phyloP scores from a whole-genome alignment of 2,888 invertebrate genomes.

The Lymantria dispar region DNA sequence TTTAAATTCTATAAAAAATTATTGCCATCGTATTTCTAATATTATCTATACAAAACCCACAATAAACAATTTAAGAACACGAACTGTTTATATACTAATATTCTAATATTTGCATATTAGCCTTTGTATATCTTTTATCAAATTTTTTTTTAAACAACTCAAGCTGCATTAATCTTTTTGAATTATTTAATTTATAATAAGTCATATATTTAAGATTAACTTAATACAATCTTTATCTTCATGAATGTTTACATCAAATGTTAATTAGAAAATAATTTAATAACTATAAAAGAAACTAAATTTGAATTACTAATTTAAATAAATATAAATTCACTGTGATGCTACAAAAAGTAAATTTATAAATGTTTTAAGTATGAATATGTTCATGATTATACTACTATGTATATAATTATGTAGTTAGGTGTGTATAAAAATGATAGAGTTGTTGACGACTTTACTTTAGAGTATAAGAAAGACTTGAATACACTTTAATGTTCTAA shows the following conservation, averaged over 20 bases:
- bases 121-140: no score
- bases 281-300: neutral
- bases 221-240: neutral
- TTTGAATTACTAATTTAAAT: neutral
- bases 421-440: neutral
- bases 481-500: no score
- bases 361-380: neutral
- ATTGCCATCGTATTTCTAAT: no score
- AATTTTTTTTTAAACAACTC: no score
- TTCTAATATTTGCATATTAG: no score
- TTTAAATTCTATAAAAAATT: no score
- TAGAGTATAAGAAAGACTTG: no score
- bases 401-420: neutral
- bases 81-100: no score
- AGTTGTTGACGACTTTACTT: no score
- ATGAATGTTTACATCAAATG: neutral
- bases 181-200: neutral
- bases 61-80: no score
- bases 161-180: no score
- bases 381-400: neutral
- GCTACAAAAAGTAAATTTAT: neutral
- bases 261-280: neutral
- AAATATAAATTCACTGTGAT: constrained; percentile 1
- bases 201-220: neutral
- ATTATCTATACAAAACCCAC: no score